Conservation (phyloP, 2,888 invertebrate species). For the Venustoraphidia nigricollis region DNA sequence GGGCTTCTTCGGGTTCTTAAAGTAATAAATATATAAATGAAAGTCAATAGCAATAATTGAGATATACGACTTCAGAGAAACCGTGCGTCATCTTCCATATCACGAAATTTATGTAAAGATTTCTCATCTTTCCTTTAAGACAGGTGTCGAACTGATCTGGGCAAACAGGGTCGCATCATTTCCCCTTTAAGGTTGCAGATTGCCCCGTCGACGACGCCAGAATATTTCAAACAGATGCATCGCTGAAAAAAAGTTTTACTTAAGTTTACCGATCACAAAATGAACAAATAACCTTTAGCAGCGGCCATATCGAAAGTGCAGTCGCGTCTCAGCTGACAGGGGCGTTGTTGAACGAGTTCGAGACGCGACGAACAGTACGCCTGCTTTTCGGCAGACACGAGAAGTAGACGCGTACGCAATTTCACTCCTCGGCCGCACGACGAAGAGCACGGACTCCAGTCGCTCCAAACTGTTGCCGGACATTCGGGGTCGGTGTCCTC, state of each 20-base stretch:
- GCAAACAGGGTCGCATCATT: no score
- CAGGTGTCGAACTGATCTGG: no score
- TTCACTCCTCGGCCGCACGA: conserved; percentile 73
- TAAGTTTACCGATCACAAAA: no score
- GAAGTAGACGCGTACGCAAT: conserved; percentile 52
- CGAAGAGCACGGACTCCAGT: conserved; percentile 85
- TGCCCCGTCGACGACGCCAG: no score
- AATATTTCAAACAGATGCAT: conserved; percentile 2
- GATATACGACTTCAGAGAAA: no score
- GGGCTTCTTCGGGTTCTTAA: no score
- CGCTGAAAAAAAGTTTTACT: background rate
- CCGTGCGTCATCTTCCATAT: no score
- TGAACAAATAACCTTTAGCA: conserved; percentile 47
- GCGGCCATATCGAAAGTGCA: conserved; percentile 58
- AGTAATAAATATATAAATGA: no score
- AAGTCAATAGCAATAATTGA: conserved; percentile 1
- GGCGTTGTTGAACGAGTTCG: conserved; percentile 59
- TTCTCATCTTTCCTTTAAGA: no score
- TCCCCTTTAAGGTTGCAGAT: no score
- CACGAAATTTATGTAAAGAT: no score
- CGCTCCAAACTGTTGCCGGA: conserved; percentile 77
- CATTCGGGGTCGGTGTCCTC: conserved; percentile 45
- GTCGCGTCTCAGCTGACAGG: conserved; percentile 48
- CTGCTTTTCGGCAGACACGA: conserved; percentile 48
- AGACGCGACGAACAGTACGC: conserved; percentile 49